These are phyloP conservation scores for Molossus molossus DNA, from an alignment of 2,797 vertebrate species.

Conservation along the genomic window DNA sequence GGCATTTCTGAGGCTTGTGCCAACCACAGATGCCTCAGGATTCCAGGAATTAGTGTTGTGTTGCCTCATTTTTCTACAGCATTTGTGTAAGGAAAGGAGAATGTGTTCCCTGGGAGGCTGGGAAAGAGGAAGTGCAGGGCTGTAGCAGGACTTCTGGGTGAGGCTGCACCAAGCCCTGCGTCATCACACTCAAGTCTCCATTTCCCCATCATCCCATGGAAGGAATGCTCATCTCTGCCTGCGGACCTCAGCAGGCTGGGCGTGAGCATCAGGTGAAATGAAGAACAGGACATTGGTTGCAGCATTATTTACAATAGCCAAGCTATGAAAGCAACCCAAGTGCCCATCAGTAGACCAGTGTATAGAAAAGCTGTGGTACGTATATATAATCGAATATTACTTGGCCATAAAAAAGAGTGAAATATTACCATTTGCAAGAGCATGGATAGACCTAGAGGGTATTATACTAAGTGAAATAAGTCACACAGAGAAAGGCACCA, in stretches of 20 bases:
- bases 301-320: neutral
- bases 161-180: neutral
- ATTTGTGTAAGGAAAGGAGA: neutral
- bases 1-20: neutral
- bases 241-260: neutral
- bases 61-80: neutral
- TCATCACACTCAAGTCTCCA: accelerated
- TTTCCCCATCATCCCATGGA: neutral
- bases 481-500: neutral
- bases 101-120: neutral
- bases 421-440: neutral
- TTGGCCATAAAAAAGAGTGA: neutral
- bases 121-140: neutral
- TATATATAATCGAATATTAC: neutral
- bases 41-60: neutral
- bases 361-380: neutral
- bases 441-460: neutral
- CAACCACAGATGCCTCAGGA: neutral
- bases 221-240: neutral
- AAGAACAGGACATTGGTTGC: neutral
- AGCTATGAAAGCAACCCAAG: neutral
- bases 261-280: neutral
- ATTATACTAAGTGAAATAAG: neutral
- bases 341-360: neutral
- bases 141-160: neutral